Conservation (phyloP, 2,113 vertebrate species). For the Corythornis vintsioides region DNA sequence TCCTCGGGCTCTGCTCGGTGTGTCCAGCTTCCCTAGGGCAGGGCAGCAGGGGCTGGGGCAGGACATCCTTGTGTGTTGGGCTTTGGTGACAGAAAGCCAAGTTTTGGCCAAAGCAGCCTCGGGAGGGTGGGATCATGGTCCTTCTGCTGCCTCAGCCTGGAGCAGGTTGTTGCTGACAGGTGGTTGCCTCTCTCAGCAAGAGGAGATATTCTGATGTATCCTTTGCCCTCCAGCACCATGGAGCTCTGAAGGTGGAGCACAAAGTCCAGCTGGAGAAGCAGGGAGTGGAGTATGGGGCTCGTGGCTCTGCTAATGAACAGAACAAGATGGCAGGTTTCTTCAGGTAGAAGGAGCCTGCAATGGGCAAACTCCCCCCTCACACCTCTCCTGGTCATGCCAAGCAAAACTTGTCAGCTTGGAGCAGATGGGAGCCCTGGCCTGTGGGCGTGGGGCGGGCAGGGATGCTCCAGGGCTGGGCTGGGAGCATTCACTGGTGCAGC, state of each 20-base stretch:
- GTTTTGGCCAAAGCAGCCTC: background rate
- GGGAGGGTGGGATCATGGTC: fast-evolving
- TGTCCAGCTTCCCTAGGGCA: background rate
- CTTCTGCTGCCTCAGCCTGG: background rate
- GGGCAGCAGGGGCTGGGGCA: background rate
- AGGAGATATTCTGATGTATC: background rate
- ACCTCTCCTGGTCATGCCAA: background rate
- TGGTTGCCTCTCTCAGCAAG: background rate
- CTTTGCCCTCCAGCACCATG: background rate
- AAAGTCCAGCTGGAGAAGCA: background rate
- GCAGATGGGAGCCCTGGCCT: constrained; percentile 55
- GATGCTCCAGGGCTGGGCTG: background rate
- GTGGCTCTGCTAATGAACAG: background rate
- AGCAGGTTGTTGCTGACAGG: fast-evolving
- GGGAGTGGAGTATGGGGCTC: background rate
- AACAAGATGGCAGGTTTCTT: background rate
- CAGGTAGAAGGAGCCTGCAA: background rate
- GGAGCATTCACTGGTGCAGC: background rate
- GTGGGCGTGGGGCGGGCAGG: background rate
- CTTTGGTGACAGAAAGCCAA: background rate
- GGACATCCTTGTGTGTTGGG: fast-evolving
- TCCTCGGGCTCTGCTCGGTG: fast-evolving
- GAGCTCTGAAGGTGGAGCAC: background rate
- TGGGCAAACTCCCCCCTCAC: background rate
- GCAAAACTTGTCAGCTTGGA: background rate